Evolutionary conservation across 2,888 invertebrate genomes (phyloP), one percentile per base, ranked within the genome.

Genomic region (Xestoiulus laeticollis): DNA sequence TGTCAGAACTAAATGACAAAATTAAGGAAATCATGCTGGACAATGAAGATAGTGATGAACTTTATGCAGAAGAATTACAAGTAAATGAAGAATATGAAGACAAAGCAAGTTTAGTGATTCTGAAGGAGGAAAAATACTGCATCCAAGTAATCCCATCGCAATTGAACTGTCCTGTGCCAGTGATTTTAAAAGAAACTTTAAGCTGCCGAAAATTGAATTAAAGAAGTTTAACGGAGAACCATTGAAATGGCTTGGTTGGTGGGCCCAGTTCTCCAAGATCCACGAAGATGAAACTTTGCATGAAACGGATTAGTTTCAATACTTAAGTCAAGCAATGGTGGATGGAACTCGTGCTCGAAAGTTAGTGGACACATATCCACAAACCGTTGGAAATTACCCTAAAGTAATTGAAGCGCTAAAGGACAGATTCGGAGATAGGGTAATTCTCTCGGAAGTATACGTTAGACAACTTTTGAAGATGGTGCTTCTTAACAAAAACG

Each of bases 361-460:
- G n/a, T 83, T 88, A n/a, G 26, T 88, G 14, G 53, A 87, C 0
- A 88, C 48, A 12, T 88, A 88, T 30, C 86, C 88, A 22, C 53
- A 85, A 30, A 68, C 86, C 16, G 38, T 85, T 0, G 86, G 85
- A 0, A 88, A 86, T 38, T 88, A 86, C 44, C 12, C 6, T 0
- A 88, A 88, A 19, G 88, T 68, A 5, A 32, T 88, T 4, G 19
- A 86, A 85, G 68, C 83, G 16, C 16, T 83, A 83, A 22, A 4
- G 0, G 83, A 83, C 14, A 32, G 83, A 33, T 83, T 83, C n/a
- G 83, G 83, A 16, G 48, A 48, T 48, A 19, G 16, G 4, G 48
- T 48, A 16, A 16, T 48, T 19, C 48, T 48, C 0, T 48, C 48
- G 0, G 16, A 48, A 48, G 48, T 48, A 48, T 19, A 16, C 3